Evolutionary conservation across 1,140 invertebrate species (phyloP).

Genomic region (Heliconius nattereri): DNA sequence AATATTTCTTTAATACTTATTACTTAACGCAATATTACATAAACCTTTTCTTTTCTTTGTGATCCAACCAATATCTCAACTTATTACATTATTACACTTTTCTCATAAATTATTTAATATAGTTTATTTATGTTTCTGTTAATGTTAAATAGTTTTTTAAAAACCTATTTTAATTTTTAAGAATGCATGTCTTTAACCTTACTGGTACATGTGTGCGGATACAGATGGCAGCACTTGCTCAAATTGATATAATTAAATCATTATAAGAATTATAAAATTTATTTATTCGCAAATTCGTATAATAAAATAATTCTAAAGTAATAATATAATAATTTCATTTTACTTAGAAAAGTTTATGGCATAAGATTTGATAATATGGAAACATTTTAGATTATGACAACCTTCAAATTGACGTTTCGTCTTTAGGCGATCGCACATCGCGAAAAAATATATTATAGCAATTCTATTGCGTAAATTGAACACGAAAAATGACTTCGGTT

Average conservation of each 20-base stretch:
- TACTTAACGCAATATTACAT: background rate
- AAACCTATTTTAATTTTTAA: background rate
- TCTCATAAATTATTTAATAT: background rate
- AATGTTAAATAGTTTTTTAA: background rate
- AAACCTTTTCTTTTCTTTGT: background rate
- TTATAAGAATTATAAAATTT: no score
- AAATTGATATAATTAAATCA: background rate
- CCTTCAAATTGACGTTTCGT: conserved; percentile 37
- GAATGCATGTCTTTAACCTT: background rate
- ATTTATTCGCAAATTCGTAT: no score
- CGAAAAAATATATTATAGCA: conserved; percentile 55
- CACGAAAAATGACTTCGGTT: conserved; percentile 84
- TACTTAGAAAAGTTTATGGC: conserved; percentile 15
- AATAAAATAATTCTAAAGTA: no score
- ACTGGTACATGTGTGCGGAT: background rate
- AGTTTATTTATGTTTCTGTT: background rate
- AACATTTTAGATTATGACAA: conserved; percentile 24
- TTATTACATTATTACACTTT: background rate
- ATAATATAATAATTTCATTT: no score
- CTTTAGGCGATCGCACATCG: conserved; percentile 25
- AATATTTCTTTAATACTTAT: background rate
- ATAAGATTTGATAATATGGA: background rate
- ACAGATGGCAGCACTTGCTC: background rate
- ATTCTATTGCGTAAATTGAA: conserved; percentile 66
- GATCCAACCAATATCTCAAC: background rate